Conservation (phyloP, 2,797 vertebrate species). For the Mormyrops boulengeri region DNA sequence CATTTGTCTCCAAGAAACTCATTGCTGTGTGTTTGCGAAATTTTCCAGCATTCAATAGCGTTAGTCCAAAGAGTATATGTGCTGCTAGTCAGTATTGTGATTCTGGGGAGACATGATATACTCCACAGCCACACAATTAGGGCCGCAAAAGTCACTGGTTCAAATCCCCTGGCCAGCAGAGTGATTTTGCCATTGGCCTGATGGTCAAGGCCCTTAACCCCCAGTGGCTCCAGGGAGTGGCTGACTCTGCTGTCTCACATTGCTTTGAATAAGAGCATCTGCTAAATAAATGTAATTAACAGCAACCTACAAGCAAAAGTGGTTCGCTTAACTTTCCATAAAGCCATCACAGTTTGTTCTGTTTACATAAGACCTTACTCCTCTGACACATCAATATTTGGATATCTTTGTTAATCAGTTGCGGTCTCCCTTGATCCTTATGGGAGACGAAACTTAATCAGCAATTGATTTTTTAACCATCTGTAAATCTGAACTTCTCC, state of each 20-base stretch:
- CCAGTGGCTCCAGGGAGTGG: not conserved
- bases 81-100: not conserved
- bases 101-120: not conserved
- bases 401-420: not conserved
- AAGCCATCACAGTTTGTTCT: not conserved
- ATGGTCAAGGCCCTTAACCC: not conserved
- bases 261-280: not conserved
- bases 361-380: not conserved
- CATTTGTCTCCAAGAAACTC: not conserved
- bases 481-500: not conserved
- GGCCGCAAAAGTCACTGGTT: not conserved
- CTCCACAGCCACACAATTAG: not conserved
- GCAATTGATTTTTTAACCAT: not conserved
- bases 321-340: not conserved
- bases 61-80: not conserved
- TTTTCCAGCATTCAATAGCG: not conserved
- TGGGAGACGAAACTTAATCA: not conserved
- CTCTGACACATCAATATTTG: not conserved
- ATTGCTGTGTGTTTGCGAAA: not conserved
- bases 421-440: not conserved
- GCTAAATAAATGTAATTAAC: not conserved
- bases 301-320: not conserved
- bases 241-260: not conserved
- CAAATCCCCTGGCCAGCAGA: not conserved
- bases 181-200: not conserved